Evolutionary conservation across 2,888 invertebrate genomes (phyloP).

Genomic region (Neoascia interrupta): DNA sequence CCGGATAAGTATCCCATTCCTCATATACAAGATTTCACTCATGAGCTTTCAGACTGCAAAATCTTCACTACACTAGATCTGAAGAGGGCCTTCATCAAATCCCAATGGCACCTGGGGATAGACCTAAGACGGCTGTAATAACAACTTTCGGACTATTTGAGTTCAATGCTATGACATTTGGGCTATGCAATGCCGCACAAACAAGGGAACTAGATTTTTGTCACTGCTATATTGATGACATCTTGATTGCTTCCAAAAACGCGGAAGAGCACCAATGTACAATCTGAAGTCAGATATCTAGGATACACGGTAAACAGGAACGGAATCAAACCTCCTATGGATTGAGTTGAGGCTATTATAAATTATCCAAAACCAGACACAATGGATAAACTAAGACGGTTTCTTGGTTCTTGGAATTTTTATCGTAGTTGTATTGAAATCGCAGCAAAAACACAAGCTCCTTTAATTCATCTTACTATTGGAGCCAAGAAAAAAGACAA

Average conservation of each 20-base stretch:
- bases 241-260: slow-evolving; percentile 4
- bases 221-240: slow-evolving; percentile 14
- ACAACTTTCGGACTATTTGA: slow-evolving; percentile 30
- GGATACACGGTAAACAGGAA: slow-evolving; percentile 11
- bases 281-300: slow-evolving; percentile 26
- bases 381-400: too few species aligned
- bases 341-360: slow-evolving; percentile 16
- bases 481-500: too few species aligned
- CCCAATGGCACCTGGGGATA: slow-evolving; percentile 19
- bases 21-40: background rate
- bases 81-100: slow-evolving; percentile 18
- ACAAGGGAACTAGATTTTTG: too few species aligned
- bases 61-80: slow-evolving; percentile 13
- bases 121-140: too few species aligned
- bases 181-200: slow-evolving; percentile 20
- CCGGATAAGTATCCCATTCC: background rate
- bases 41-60: background rate
- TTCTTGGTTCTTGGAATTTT: too few species aligned
- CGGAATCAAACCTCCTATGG: slow-evolving; percentile 21
- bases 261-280: background rate
- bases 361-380: too few species aligned
- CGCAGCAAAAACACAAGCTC: slow-evolving; percentile 32
- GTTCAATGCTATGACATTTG: slow-evolving; percentile 25
- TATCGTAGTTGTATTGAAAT: slow-evolving; percentile 25
- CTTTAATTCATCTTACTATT: too few species aligned